phyloP scores from a whole-genome alignment of 2,113 vertebrate species.

The Agelaius phoeniceus region DNA sequence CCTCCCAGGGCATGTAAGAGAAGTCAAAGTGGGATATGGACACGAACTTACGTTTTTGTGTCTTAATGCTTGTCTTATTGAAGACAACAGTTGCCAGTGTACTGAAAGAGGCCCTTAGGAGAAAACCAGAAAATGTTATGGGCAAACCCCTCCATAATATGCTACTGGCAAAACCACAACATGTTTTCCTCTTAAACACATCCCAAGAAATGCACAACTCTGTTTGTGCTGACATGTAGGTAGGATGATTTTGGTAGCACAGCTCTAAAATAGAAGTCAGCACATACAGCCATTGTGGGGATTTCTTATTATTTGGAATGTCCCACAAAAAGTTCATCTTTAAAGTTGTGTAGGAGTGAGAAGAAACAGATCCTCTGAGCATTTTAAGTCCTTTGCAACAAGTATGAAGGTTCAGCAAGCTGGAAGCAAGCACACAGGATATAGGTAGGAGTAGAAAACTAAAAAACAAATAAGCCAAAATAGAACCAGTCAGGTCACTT shows the following conservation, averaged over 20 bases:
- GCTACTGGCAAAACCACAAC: background rate
- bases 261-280: background rate
- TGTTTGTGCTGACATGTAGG: background rate
- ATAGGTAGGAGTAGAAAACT: background rate
- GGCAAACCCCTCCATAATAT: background rate
- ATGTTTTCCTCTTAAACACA: background rate
- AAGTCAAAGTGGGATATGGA: background rate
- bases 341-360: background rate
- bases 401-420: background rate
- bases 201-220: background rate
- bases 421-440: background rate
- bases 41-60: fast-evolving
- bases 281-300: background rate
- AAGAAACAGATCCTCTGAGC: background rate
- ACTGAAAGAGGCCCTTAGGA: background rate
- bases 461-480: background rate
- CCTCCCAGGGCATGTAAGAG: background rate
- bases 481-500: fast-evolving
- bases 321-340: background rate
- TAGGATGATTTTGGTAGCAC: background rate
- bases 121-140: background rate
- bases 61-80: background rate
- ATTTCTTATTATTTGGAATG: background rate
- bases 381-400: background rate
- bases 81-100: background rate